Conservation (phyloP, 1,140 invertebrate species). For the Philopotamus ludificatus region DNA sequence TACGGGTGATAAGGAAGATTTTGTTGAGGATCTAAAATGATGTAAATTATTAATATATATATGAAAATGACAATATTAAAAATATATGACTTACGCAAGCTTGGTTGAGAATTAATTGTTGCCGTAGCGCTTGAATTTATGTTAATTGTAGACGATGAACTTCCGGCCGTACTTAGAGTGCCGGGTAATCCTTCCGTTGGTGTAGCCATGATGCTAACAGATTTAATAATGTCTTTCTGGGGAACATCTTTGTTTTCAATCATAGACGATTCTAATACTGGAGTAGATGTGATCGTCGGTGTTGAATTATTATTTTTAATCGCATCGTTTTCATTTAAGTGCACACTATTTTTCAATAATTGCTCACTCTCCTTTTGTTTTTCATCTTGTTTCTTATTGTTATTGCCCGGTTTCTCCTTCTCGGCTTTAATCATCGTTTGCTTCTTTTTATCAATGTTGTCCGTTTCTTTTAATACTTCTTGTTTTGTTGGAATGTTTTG, state of each 20-base stretch:
- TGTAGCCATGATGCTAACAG: conserved; percentile 2
- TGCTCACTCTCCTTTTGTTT: conserved; percentile 32
- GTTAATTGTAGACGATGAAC: no score
- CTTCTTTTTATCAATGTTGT: conserved; percentile 42
- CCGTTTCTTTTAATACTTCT: conserved; percentile 41
- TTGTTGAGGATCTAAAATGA: conserved; percentile 45
- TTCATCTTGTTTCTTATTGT: conserved; percentile 39
- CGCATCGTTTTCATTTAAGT: conserved; percentile 34
- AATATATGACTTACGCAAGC: conserved; percentile 16
- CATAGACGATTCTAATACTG: conserved; percentile 31
- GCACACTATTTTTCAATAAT: conserved; percentile 16
- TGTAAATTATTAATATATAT: background rate
- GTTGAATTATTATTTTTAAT: conserved; percentile 9
- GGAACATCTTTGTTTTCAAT: conserved; percentile 4
- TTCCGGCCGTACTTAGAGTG: background rate
- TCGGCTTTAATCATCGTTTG: conserved; percentile 36
- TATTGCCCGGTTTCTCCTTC: conserved; percentile 36
- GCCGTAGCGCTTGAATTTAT: conserved; percentile 9
- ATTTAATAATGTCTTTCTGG: background rate
- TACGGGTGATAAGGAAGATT: conserved; percentile 56
- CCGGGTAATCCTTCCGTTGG: conserved; percentile 13
- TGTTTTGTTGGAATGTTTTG: conserved; percentile 41
- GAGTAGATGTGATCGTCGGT: conserved; percentile 12
- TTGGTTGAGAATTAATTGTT: conserved; percentile 21
- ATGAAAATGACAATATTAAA: conserved; percentile 3